Evolutionary conservation across 2,113 vertebrate genomes (phyloP).

Genomic region (Sinocyclocheilus grahami): DNA sequence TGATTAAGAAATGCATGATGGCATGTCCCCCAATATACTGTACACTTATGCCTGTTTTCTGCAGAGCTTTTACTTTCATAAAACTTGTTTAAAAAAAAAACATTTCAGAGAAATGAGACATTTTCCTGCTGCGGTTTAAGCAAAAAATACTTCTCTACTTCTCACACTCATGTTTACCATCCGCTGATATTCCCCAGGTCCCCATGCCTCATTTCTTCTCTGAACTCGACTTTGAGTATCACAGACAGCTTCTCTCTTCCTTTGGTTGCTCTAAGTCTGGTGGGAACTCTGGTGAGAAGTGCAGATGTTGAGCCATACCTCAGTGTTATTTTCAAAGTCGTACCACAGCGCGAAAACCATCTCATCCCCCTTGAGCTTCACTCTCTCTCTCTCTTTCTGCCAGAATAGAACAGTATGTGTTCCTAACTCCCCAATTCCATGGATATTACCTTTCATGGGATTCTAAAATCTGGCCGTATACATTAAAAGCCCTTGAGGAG

Average conservation of each 20-base stretch:
- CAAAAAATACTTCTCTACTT: constrained; percentile 31
- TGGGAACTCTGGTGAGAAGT: constrained; percentile 34
- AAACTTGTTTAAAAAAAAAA: background rate
- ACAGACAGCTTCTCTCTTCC: constrained; percentile 19
- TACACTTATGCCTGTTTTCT: background rate
- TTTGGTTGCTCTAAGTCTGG: constrained; percentile 16
- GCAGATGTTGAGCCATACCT: constrained; percentile 42
- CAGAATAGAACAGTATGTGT: constrained; percentile 35
- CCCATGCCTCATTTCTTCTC: constrained; percentile 26
- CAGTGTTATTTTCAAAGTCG: constrained; percentile 36
- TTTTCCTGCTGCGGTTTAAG: constrained; percentile 29
- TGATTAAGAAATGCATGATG: background rate
- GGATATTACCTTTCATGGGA: constrained; percentile 48
- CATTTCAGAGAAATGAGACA: background rate
- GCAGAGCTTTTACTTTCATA: background rate
- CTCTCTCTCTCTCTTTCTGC: background rate
- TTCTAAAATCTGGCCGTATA: background rate
- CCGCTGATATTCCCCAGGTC: constrained; percentile 11
- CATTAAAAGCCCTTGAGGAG: constrained; percentile 14
- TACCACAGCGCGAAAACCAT: constrained; percentile 26
- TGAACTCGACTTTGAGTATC: constrained; percentile 40
- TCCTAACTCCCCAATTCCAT: constrained; percentile 32
- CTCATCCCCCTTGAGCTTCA: constrained; percentile 18
- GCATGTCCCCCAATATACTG: background rate
- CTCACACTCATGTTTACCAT: background rate